A percentile compares a stretch with the other conserved stretches of the same genome.
phyloP scores from a whole-genome alignment of 2,113 vertebrate genomes.

The Grammomys dolichurus region DNA sequence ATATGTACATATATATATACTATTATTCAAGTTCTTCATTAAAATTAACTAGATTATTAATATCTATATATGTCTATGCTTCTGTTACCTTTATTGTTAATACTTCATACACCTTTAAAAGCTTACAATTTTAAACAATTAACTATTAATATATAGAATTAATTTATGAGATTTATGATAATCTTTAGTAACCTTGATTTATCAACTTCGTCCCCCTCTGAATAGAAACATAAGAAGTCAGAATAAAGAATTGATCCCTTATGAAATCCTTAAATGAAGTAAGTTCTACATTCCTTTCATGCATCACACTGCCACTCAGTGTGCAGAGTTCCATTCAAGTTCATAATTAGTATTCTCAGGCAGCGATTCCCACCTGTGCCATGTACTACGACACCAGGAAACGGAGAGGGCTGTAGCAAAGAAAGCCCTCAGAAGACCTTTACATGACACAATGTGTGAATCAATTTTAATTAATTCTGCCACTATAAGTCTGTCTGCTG shows the following conservation, averaged over 20 bases:
- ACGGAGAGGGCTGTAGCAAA: slow-evolving; percentile 49
- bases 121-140: neutral
- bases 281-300: slow-evolving; percentile 77
- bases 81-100: neutral
- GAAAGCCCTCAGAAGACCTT: slow-evolving; percentile 78
- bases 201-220: slow-evolving; percentile 70
- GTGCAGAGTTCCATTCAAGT: slow-evolving; percentile 73
- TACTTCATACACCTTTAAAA: neutral
- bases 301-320: slow-evolving; percentile 64
- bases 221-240: neutral
- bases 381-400: slow-evolving; percentile 72
- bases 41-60: neutral
- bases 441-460: slow-evolving; percentile 82
- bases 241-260: slow-evolving; percentile 65
- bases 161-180: neutral
- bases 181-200: slow-evolving; percentile 74
- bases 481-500: slow-evolving; percentile 86
- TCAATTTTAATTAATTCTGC: slow-evolving; percentile 91
- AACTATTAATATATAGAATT: slow-evolving; percentile 38
- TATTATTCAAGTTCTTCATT: neutral
- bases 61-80: neutral
- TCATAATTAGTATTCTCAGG: slow-evolving; percentile 81
- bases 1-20: no score
- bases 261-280: slow-evolving; percentile 72
- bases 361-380: slow-evolving; percentile 74